phyloP scores from a whole-genome alignment of 2,797 vertebrate species.

The Sebastes iracundus region DNA sequence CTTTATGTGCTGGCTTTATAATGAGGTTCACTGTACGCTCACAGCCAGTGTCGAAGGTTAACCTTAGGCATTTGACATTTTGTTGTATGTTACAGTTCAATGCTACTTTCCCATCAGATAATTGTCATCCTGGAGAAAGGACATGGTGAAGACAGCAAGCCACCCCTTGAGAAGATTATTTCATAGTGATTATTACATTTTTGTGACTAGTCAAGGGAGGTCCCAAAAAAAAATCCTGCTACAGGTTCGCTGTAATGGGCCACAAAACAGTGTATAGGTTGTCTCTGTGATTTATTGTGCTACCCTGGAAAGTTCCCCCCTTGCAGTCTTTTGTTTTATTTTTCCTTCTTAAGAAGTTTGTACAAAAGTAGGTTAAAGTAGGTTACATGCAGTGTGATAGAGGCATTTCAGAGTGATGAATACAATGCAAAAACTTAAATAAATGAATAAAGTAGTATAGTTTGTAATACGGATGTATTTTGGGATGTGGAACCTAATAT shows the following conservation, averaged over 20 bases:
- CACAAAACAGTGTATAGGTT: constrained; percentile 33
- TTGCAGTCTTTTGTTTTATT: constrained; percentile 18
- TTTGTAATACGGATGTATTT: not conserved
- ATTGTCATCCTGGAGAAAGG: not conserved
- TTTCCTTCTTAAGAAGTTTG: constrained; percentile 18
- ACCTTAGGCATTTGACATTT: not conserved
- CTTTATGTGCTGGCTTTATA: not conserved
- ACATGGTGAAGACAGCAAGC: not conserved
- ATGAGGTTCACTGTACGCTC: not conserved
- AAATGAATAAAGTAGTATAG: not conserved
- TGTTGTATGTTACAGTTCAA: not conserved
- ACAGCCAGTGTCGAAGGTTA: not conserved
- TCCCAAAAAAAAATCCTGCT: constrained; percentile 31
- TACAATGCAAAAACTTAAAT: not conserved
- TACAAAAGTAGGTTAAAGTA: not conserved
- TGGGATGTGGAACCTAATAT: not conserved
- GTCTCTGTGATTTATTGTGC: constrained; percentile 54
- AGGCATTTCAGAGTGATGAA: not conserved
- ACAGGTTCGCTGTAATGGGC: constrained; percentile 35
- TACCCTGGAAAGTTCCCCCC: not conserved
- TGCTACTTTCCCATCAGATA: not conserved
- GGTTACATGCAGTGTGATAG: not conserved
- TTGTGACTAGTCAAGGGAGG: constrained; percentile 36
- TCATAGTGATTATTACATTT: constrained; percentile 30
- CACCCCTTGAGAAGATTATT: constrained; percentile 17